Evolutionary conservation across 2,888 invertebrate genomes (phyloP).

Genomic region (Sepioteuthis lessoniana): DNA sequence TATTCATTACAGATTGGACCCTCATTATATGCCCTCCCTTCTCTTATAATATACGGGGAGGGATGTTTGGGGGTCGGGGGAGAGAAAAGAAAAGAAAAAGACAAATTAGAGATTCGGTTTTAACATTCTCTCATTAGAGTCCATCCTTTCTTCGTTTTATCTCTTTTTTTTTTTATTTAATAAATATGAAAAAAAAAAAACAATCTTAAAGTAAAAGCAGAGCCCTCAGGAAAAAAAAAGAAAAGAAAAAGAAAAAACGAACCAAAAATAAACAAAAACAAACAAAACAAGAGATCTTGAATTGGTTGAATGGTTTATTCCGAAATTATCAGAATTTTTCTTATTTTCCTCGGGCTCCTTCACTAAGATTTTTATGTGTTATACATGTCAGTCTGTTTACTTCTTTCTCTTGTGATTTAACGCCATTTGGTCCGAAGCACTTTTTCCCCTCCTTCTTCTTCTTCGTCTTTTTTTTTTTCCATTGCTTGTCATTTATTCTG

Average conservation of each 20-base stretch:
- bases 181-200: no score
- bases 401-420: not conserved
- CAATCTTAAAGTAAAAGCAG: not conserved
- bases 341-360: not conserved
- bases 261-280: not conserved
- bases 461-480: not conserved
- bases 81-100: not conserved
- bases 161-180: not conserved
- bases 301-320: not conserved
- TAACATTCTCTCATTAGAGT: not conserved
- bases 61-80: not conserved
- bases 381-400: constrained; percentile 7
- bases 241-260: not conserved
- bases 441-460: not conserved
- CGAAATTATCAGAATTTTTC: not conserved
- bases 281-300: not conserved
- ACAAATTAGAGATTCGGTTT: not conserved
- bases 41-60: not conserved
- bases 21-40: not conserved
- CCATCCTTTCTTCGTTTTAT: not conserved
- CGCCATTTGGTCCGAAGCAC: not conserved
- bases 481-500: not conserved
- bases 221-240: not conserved
- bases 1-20: not conserved
- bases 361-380: not conserved